phyloP scores from a whole-genome alignment of 2,113 vertebrate genomes.

The Pelodiscus sinensis region DNA sequence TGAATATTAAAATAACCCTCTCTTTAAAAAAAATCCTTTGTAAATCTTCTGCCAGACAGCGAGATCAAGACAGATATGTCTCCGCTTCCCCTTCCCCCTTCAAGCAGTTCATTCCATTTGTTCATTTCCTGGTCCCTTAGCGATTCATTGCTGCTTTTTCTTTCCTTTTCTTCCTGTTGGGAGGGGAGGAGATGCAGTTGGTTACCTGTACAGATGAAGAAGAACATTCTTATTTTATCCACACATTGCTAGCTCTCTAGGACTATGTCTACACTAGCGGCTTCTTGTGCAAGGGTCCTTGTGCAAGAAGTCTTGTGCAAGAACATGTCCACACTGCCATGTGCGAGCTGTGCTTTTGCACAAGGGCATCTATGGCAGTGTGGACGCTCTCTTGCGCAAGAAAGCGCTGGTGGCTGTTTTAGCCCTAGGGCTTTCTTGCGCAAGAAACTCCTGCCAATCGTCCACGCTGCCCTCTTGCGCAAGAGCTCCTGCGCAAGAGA shows the following conservation, averaged over 20 bases:
- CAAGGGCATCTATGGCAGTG: no score
- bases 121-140: constrained; percentile 54
- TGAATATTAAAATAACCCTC: constrained; percentile 15
- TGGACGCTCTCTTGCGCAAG: no score
- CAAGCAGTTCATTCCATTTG: constrained; percentile 60
- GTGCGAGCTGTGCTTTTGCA: no score
- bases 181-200: not conserved
- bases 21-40: constrained; percentile 36
- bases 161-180: constrained; percentile 20
- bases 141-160: constrained; percentile 38
- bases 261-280: no score
- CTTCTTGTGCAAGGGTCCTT: no score
- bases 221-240: not conserved
- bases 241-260: not conserved
- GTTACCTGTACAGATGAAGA: not conserved
- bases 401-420: no score
- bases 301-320: no score
- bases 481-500: no score
- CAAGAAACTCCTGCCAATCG: no score
- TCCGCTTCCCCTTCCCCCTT: constrained; percentile 45
- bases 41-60: constrained; percentile 54
- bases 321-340: no score
- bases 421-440: no score
- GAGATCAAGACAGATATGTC: constrained; percentile 61
- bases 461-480: no score